Evolutionary conservation across 2,888 invertebrate species (phyloP), one percentile per base, ranked within the genome.

Genomic region (Hecatera dysodea): DNA sequence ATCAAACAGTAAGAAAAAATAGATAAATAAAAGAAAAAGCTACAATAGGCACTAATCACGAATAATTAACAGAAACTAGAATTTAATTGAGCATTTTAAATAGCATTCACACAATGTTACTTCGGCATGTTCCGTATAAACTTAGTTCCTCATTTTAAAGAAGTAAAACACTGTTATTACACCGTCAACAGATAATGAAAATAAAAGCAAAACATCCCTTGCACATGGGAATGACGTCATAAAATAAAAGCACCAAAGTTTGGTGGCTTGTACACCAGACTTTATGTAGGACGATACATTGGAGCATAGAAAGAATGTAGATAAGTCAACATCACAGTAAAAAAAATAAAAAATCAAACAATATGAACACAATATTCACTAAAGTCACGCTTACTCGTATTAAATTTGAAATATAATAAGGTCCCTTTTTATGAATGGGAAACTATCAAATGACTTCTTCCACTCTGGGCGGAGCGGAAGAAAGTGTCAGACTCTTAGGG

Each of bases 201-300:
- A 59, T 72, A 72, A 65, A 64, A 78, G 29, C 27, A 59, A 70
- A 74, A 72, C 39, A 68, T 57, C 68, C 39, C 57, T 8, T 59
- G 57, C 46, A 53, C 53, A 15, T 48, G 19, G n/a, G 29, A 44
- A 50, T 44, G 22, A 59, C 36, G 50, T 65, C 19, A 65, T 67
- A 70, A 80, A 82, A 65, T 70, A 56, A 67, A 60, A 62, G 27
- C 60, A 46, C 33, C 57, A 19, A 73, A 68, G 59, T 76, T 79
- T 60, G 11, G 67, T 42, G 29, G 66, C 29, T 68, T 61, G 36
- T 66, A 65, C 36, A 55, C 29, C 9, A 22, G 6, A 61, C 63
- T 68, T 76, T 82, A 73, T 71, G 48, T 53, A 12, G 63, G 70
- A 61, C 53, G 50, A 27, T 61, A 50, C 19, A 56, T 19, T 15